Evolutionary conservation across 2,888 invertebrate species (phyloP).

Genomic region (Drosophila melanosoma): DNA sequence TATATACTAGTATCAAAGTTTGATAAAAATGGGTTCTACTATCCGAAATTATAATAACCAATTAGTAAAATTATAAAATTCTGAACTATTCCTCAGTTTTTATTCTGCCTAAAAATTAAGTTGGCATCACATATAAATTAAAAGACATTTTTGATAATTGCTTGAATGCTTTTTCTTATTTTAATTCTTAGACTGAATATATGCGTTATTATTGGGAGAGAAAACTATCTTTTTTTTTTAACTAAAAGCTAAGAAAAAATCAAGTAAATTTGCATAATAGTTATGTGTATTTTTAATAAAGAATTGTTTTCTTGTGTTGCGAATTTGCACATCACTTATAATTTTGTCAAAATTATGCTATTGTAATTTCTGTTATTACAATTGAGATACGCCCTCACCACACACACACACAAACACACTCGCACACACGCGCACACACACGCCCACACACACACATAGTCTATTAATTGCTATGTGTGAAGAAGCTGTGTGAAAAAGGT

Average conservation of each 20-base stretch:
- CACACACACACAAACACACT: constrained; percentile 11
- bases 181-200: neutral
- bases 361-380: neutral
- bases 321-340: neutral
- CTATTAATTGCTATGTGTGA: constrained; percentile 13
- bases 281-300: neutral
- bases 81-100: neutral
- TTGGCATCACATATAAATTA: neutral
- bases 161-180: neutral
- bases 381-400: constrained; percentile 29
- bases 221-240: neutral
- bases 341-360: neutral
- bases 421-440: constrained; percentile 6
- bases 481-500: constrained; percentile 11
- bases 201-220: neutral
- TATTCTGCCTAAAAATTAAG: neutral
- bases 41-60: neutral
- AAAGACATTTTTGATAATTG: neutral
- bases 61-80: too few species aligned
- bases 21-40: too few species aligned
- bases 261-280: neutral
- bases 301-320: neutral
- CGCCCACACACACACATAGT: neutral
- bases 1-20: neutral
- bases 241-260: neutral